Percentiles rank a stretch among this genome's conserved stretches.
These are phyloP conservation scores for Eulithis testata DNA, from an alignment of 2,888 invertebrate species.

Conservation along the genomic window DNA sequence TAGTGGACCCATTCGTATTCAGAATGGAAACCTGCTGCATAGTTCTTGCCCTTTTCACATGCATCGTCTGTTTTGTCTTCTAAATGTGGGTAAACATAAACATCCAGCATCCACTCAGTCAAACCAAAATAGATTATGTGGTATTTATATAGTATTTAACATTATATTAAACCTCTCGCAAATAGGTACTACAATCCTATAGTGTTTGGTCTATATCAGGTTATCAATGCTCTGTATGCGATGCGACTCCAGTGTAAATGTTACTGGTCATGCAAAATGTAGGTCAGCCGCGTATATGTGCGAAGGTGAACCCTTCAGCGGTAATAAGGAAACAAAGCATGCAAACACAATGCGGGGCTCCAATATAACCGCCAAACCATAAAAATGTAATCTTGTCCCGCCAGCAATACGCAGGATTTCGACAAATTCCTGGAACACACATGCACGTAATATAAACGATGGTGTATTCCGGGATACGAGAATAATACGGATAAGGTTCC, in stretches of 20 bases:
- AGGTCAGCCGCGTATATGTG: constrained; percentile 1
- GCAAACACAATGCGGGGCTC: constrained; percentile 5
- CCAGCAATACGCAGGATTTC: constrained; percentile 1
- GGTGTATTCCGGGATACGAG: neutral
- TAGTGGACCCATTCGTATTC: constrained; percentile 1
- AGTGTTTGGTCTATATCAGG: no score
- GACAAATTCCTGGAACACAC: neutral
- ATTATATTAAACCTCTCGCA: no score
- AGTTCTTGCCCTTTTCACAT: neutral
- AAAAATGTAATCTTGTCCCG: constrained; percentile 20
- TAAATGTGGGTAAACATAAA: no score
- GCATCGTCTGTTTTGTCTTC: neutral
- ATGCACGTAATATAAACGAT: neutral
- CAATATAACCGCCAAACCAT: constrained; percentile 8
- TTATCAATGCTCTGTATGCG: no score
- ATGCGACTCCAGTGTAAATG: no score
- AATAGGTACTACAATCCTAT: no score
- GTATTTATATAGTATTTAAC: no score
- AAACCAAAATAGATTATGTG: no score
- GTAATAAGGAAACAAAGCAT: constrained; percentile 19
- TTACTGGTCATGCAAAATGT: neutral
- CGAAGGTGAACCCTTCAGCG: constrained; percentile 3
- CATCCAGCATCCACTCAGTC: no score
- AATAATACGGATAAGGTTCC: neutral
- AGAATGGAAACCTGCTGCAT: neutral